phyloP scores from a whole-genome alignment of 2,113 vertebrate genomes.

The Delphinapterus leucas region DNA sequence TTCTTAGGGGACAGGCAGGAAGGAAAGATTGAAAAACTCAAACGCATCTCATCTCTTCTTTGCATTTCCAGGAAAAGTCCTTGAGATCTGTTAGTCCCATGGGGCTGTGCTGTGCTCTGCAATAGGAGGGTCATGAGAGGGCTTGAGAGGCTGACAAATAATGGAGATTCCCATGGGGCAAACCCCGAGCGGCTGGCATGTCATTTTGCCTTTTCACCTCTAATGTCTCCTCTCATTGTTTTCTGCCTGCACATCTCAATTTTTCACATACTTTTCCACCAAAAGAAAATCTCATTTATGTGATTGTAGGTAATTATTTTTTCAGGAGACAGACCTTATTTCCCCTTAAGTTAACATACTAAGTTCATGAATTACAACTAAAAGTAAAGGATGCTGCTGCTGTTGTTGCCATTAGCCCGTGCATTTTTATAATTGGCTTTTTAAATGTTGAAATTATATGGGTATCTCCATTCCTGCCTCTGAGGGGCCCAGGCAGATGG shows the following conservation, averaged over 20 bases:
- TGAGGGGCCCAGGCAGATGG: not conserved
- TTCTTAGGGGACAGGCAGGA: not conserved
- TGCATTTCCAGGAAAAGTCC: not conserved
- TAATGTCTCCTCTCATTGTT: not conserved
- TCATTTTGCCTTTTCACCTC: not conserved
- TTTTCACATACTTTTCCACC: not conserved
- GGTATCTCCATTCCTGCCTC: not conserved
- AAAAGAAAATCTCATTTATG: not conserved
- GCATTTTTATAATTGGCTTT: not conserved
- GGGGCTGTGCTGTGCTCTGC: not conserved
- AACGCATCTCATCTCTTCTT: not conserved
- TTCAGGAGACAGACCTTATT: not conserved
- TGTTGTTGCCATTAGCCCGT: not conserved
- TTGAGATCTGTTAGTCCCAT: not conserved
- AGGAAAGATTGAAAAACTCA: not conserved
- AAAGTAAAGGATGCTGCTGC: not conserved
- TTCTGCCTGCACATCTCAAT: not conserved
- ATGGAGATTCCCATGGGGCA: not conserved
- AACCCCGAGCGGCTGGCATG: not conserved
- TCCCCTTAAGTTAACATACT: not conserved
- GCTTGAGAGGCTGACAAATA: not conserved
- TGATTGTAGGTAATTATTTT: not conserved
- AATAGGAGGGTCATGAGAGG: fast-evolving
- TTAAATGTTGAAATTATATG: not conserved
- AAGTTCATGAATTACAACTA: not conserved